phyloP scores from a whole-genome alignment of 2,113 vertebrate species.

The Cygnus buccinator region DNA sequence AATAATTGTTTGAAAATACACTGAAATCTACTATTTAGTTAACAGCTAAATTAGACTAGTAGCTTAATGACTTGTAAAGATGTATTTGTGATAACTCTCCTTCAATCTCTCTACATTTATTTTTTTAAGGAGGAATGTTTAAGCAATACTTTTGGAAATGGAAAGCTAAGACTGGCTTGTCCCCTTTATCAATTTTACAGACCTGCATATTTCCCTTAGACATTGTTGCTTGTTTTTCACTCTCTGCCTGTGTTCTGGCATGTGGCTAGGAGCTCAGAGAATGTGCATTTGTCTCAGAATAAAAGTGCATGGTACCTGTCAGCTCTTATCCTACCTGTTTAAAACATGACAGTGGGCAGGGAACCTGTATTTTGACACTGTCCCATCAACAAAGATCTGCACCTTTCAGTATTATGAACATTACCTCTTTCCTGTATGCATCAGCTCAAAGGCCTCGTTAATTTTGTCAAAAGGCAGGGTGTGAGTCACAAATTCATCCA shows the following conservation, averaged over 20 bases:
- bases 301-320: rapidly evolving
- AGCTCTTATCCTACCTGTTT: neutral
- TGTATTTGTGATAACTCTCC: neutral
- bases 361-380: neutral
- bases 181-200: neutral
- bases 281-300: neutral
- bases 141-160: neutral
- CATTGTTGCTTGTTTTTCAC: neutral
- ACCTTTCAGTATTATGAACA: neutral
- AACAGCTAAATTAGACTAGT: neutral
- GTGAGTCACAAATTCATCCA: slow-evolving; percentile 85
- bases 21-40: neutral
- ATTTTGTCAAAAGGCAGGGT: slow-evolving; percentile 78
- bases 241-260: neutral
- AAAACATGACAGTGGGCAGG: neutral
- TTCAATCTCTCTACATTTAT: neutral
- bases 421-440: slow-evolving; percentile 83
- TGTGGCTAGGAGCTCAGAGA: neutral
- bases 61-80: neutral
- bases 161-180: neutral
- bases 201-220: neutral
- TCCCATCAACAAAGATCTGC: neutral
- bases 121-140: neutral
- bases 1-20: neutral
- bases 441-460: slow-evolving; percentile 82